Base-by-base conservation (phyloP, 2,888 invertebrate species). In the Lypha dubia region DNA sequence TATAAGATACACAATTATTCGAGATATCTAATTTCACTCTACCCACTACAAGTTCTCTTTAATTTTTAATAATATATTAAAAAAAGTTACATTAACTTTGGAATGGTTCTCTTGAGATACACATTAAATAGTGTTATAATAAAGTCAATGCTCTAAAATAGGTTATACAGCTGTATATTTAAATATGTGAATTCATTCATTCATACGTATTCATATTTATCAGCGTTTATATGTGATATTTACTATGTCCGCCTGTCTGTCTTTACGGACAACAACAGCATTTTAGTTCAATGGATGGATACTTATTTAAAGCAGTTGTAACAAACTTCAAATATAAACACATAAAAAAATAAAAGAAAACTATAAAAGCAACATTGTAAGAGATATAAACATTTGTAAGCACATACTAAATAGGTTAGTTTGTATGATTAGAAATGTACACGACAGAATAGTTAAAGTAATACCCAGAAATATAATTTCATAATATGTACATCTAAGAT, bases 391-490 rank as follows among this genome's bases (percentile, higher is more conserved):
- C 20, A 32, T 28, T 32, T 65, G 1, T 28, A 60, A 22, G 22
- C 44, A 38, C 17, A 53, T 49, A n/a, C n/a, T n/a, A 32, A 8
- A 35, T 65, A 35, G 35, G 3, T 38, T n/a, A 53, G 32, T 22
- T 17, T 28, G 11, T 5, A 13, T 63, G 13, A 49, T 62, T 24
- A 22, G 22, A 62, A 51, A 49, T 49, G n/a, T 71, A 41, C 32
- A 71, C 71, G 76, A 67, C 15, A 63, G 70, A 67, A 53, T 68
- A 28, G 74, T 68, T 62, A 60, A 53, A 71, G 68, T 77, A 77
- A 80, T 84, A 84, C 84, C 84, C 81, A 81, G 84, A 84, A 84
- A 84, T 81, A 84, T 81, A 80, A 77, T 84, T 84, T 73, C 77
- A 84, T 77, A 74, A 68, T 63, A 75, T 75, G 46, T 53, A 56